A percentile compares a stretch with the other conserved stretches of the same genome.
Conservation (phyloP, 2,113 vertebrate genomes). For the Phylloscopus trochilus region DNA sequence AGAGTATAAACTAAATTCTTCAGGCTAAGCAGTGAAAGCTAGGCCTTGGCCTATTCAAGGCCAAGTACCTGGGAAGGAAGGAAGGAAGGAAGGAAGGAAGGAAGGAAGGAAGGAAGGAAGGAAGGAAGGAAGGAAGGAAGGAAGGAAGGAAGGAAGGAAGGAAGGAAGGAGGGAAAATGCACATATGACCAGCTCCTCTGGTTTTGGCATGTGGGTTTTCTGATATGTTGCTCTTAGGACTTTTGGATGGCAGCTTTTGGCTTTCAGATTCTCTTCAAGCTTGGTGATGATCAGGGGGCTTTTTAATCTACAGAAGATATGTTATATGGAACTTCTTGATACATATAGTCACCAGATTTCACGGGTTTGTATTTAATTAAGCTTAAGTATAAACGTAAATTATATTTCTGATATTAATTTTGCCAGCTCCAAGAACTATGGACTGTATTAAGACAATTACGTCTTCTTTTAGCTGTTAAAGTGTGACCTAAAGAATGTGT, state of each 20-base stretch:
- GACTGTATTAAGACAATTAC: background rate
- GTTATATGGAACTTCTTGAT: background rate
- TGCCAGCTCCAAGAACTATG: background rate
- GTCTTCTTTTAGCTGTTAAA: background rate
- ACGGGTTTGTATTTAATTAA: background rate
- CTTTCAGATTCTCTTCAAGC: background rate
- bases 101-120: too few species aligned
- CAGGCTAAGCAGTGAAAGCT: background rate
- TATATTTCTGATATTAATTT: background rate
- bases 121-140: too few species aligned
- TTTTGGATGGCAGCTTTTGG: background rate
- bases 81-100: background rate
- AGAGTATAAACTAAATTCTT: background rate
- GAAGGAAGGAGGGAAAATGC: background rate
- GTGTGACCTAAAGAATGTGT: background rate
- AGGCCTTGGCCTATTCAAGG: background rate
- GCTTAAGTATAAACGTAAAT: background rate
- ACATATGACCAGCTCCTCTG: background rate
- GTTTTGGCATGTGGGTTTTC: accelerated
- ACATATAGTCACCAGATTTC: background rate
- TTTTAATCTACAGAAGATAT: background rate
- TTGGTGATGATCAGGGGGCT: background rate
- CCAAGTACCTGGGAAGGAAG: background rate
- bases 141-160: too few species aligned
- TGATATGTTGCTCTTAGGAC: background rate